Percentiles rank a stretch among this genome's conserved stretches.
phyloP scores from a whole-genome alignment of 2,113 vertebrate genomes.

The Mystacornis crossleyi region DNA sequence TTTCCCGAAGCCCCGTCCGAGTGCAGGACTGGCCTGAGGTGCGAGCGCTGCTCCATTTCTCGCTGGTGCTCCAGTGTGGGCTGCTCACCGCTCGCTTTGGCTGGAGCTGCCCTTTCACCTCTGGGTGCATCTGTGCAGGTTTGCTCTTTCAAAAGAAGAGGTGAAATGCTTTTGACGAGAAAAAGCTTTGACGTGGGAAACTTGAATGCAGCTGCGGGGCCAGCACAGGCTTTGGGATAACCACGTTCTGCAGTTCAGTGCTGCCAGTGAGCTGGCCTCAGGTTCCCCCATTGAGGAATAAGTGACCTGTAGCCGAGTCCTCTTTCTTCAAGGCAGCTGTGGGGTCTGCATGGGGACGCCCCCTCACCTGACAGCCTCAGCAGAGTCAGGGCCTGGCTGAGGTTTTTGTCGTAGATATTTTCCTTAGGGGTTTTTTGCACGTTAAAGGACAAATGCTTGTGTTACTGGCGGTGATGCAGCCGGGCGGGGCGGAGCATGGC shows the following conservation, averaged over 20 bases:
- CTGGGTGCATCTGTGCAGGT: background rate
- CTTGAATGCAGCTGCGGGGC: accelerated
- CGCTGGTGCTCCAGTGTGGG: accelerated
- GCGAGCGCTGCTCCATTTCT: accelerated
- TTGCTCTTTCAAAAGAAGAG: background rate
- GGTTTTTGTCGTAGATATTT: accelerated
- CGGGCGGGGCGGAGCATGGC: background rate
- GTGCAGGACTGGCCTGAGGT: accelerated
- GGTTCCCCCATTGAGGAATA: background rate
- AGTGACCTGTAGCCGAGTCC: background rate
- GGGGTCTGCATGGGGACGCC: background rate
- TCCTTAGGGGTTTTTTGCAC: accelerated
- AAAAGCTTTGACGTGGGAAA: background rate
- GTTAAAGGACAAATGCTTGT: background rate
- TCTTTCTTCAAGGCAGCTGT: background rate
- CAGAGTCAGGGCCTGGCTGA: background rate
- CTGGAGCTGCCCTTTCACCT: background rate
- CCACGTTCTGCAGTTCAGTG: accelerated
- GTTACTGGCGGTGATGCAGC: background rate
- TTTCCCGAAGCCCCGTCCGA: accelerated
- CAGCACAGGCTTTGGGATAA: accelerated
- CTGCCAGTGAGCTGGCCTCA: accelerated
- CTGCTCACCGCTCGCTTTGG: accelerated
- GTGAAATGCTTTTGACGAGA: background rate
- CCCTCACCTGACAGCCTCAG: background rate